Conservation (phyloP, 1,140 invertebrate genomes). For the Drosophila tristis region DNA sequence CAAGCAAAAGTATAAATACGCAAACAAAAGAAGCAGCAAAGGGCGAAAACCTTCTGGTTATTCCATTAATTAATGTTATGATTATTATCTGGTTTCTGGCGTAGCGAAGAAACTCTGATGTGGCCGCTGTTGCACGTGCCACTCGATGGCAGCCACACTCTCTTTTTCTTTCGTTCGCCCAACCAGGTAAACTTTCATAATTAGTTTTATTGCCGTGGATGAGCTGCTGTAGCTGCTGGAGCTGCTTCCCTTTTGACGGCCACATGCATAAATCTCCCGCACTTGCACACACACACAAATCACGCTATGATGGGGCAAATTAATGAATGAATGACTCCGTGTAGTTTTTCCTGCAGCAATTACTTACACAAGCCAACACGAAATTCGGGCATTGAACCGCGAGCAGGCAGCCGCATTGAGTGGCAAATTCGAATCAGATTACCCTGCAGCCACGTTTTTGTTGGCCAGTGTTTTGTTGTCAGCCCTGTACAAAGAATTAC, state of each 20-base stretch:
- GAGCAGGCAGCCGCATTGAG: constrained; percentile 7
- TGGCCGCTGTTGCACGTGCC: constrained; percentile 23
- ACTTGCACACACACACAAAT: constrained; percentile 52
- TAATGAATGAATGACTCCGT: constrained; percentile 50
- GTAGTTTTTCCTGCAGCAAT: constrained; percentile 41
- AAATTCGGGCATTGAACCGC: constrained; percentile 3
- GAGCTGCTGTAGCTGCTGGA: neutral
- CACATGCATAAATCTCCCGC: constrained; percentile 51
- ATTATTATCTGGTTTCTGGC: constrained; percentile 62
- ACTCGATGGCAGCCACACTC: neutral
- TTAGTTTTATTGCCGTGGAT: constrained; percentile 51
- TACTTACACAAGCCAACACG: constrained; percentile 48
- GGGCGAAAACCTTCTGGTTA: constrained; percentile 49
- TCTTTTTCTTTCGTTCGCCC: constrained; percentile 40
- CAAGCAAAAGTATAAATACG: constrained; percentile 24
- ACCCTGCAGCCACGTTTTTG: constrained; percentile 5
- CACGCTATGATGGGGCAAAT: constrained; percentile 61
- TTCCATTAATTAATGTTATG: constrained; percentile 72
- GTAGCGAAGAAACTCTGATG: constrained; percentile 24
- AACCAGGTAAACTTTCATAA: constrained; percentile 66
- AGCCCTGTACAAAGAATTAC: constrained; percentile 48
- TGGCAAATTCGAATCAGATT: constrained; percentile 21
- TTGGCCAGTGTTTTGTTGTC: constrained; percentile 9
- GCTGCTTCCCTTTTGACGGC: neutral
- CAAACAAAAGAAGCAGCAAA: constrained; percentile 30